Conservation (phyloP, 2,888 invertebrate species). For the Timema cristinae region DNA sequence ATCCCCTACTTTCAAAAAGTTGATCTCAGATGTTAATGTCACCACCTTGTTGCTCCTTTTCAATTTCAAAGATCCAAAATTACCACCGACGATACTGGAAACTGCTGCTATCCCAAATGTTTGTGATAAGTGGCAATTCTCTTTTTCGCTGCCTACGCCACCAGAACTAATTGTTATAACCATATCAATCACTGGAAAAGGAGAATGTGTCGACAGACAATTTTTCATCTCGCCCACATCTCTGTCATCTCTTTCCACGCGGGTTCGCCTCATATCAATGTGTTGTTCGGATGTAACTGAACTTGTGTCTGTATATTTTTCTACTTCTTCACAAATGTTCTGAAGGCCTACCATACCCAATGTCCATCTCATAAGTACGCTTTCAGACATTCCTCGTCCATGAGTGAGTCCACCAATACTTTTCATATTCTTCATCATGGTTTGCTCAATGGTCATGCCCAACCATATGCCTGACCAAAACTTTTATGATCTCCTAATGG, state of each 20-base stretch:
- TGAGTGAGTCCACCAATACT: slow-evolving; percentile 5
- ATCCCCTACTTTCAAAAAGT: not conserved
- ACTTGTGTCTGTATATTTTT: not conserved
- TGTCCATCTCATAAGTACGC: slow-evolving; percentile 2
- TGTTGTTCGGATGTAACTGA: slow-evolving; percentile 13
- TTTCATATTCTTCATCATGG: slow-evolving; percentile 21
- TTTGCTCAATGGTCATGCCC: slow-evolving; percentile 21
- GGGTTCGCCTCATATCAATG: slow-evolving; percentile 7
- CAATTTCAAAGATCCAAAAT: not conserved
- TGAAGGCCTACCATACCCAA: not conserved
- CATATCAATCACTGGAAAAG: not conserved
- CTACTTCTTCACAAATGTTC: slow-evolving; percentile 3
- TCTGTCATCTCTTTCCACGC: not conserved
- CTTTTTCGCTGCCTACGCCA: not conserved
- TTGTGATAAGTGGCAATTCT: not conserved
- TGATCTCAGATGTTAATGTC: not conserved
- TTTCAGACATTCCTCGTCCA: not conserved
- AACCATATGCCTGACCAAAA: slow-evolving; percentile 26
- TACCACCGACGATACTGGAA: not conserved
- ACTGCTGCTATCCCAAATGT: not conserved
- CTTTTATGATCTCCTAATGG: no score
- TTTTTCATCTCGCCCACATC: not conserved
- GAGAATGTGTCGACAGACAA: not conserved
- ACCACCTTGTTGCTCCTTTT: slow-evolving; percentile 5
- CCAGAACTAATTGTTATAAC: not conserved